These are phyloP conservation scores for Pogonus chalceus DNA, from an alignment of 1,140 invertebrate genomes.

Conservation along the genomic window DNA sequence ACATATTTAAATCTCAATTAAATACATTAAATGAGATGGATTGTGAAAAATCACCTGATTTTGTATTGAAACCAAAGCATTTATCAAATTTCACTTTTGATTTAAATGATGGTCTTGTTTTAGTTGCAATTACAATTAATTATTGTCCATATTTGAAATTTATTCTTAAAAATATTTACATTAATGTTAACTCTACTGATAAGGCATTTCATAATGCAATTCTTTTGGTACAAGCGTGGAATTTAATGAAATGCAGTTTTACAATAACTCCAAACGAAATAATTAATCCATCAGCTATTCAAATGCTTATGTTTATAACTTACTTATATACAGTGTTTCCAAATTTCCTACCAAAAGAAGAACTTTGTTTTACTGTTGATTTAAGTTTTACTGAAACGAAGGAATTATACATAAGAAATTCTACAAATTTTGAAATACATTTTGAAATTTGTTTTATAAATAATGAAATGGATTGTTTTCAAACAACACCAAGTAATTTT, in stretches of 20 bases:
- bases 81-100: constrained; percentile 26
- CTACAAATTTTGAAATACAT: constrained; percentile 14
- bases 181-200: constrained; percentile 22
- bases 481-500: constrained; percentile 9
- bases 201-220: constrained; percentile 36
- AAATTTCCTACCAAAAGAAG: constrained; percentile 24
- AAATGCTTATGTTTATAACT: constrained; percentile 32
- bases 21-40: too few species aligned
- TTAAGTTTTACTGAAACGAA: constrained; percentile 16
- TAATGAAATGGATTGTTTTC: constrained; percentile 23
- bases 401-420: constrained; percentile 18
- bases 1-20: too few species aligned
- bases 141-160: constrained; percentile 34
- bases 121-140: constrained; percentile 30
- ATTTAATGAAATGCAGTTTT: constrained; percentile 33
- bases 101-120: constrained; percentile 31
- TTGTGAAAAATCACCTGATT: too few species aligned
- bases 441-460: constrained; percentile 21
- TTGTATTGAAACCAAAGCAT: constrained; percentile 9
- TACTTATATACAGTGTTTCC: constrained; percentile 34
- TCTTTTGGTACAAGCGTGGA: constrained; percentile 31
- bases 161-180: constrained; percentile 28
- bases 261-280: constrained; percentile 31
- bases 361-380: constrained; percentile 22
- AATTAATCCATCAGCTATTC: constrained; percentile 27